phyloP scores from a whole-genome alignment of 2,888 invertebrate genomes.

The Petrophora chlorosata region DNA sequence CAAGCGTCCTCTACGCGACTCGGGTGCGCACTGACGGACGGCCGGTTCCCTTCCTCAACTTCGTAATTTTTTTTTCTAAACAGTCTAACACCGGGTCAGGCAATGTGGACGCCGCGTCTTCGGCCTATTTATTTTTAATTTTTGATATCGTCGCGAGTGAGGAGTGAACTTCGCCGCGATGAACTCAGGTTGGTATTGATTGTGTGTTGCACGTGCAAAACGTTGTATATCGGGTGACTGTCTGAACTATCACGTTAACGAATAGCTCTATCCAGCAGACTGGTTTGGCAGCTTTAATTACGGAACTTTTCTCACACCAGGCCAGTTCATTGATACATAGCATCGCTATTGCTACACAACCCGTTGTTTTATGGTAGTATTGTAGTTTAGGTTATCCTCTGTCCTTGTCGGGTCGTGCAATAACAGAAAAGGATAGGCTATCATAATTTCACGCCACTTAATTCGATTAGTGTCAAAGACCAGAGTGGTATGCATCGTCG shows the following conservation, averaged over 20 bases:
- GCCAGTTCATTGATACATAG: constrained; percentile 3
- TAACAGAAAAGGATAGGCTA: constrained; percentile 10
- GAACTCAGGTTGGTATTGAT: constrained; percentile 58
- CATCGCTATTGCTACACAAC: background rate
- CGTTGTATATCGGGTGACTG: background rate
- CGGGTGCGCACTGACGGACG: constrained; percentile 55
- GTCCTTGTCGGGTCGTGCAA: constrained; percentile 18
- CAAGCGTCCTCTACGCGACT: constrained; percentile 52
- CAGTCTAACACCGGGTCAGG: constrained; percentile 46
- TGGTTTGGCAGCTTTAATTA: too few species aligned
- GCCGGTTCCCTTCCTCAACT: constrained; percentile 10
- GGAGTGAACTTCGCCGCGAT: constrained; percentile 51
- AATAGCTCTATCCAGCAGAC: background rate
- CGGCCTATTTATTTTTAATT: constrained; percentile 58
- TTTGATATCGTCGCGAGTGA: constrained; percentile 45
- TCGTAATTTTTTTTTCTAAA: constrained; percentile 45
- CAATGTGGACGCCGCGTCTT: constrained; percentile 49
- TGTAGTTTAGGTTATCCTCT: constrained; percentile 20
- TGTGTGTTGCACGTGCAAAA: constrained; percentile 19
- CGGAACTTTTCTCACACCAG: background rate
- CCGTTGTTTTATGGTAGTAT: background rate
- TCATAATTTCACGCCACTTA: background rate
- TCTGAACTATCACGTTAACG: background rate
- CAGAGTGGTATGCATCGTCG: background rate
- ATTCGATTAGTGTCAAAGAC: constrained; percentile 9